Base-by-base conservation (phyloP, 2,888 invertebrate genomes). In the Eremobia ochroleuca region DNA sequence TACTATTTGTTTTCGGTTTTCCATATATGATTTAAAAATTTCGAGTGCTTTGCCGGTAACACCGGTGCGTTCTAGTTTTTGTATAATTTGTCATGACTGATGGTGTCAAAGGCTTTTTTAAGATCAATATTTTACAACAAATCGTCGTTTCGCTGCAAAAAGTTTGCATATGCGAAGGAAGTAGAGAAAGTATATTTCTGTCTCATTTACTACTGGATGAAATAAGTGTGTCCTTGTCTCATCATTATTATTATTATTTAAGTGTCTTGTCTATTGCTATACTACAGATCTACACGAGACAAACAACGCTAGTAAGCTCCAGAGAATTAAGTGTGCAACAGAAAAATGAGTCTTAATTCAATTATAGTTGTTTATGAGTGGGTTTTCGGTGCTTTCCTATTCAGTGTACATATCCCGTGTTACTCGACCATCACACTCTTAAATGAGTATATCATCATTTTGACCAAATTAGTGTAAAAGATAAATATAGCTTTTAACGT, bases 31-130 rank as follows among this genome's bases (percentile, higher is more conserved):
- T n/a, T n/a, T n/a, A n/a, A n/a, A n/a, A n/a, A n/a, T n/a, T n/a
- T 59, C 31, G 31, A 31, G 58, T 70, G 43, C 59, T 43, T 43
- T 70, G 31, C 59, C 59, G 46, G 59, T 70, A 31, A 59, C 70
- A 61, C 58, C 68, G 59, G 25, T 46, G 11, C 40, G 46, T 70
- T 59, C 43, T 13, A 70, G 37, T 28, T 58, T 55, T n/a, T 58
- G 21, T 43, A 11, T 59, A 70, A 31, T 70, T 40, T 40, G 1
- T 70, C 43, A 52, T 55, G 70, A 59, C 40, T 58, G 28, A 40
- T 70, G 25, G 31, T 59, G 1, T 46, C 59, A 11, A 43, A 70
- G 43, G 65, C n/a, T 65, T 65, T 65, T 65, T 43, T 65, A 40
- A 64, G 64, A 40, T 64, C 40, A n/a, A 64, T 37, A 62, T 8